Evolutionary conservation across 2,888 invertebrate genomes (phyloP).

Genomic region (Dascillus cervinus): DNA sequence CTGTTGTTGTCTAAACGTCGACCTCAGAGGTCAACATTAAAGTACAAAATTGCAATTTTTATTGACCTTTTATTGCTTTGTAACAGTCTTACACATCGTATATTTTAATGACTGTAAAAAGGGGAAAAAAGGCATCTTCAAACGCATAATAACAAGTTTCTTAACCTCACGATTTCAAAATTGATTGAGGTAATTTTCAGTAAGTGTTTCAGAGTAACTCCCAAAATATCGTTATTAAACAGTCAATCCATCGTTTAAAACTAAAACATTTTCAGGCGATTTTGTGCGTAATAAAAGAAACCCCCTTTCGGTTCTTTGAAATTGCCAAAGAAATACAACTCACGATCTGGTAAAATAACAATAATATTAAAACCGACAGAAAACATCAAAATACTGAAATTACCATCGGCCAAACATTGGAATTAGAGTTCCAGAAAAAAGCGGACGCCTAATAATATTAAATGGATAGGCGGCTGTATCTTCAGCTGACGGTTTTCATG

Average conservation of each 20-base stretch:
- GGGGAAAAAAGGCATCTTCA: too few relatives aligned
- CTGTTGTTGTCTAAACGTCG: constrained; percentile 9
- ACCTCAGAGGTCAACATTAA: constrained; percentile 12
- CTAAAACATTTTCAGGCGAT: too few relatives aligned
- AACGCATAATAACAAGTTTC: too few relatives aligned
- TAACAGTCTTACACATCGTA: too few relatives aligned
- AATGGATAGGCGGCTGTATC: constrained; percentile 20
- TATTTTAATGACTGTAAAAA: too few relatives aligned
- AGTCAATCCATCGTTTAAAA: too few relatives aligned
- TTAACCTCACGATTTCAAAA: too few relatives aligned
- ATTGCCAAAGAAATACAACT: constrained; percentile 7
- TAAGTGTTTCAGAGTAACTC: too few relatives aligned
- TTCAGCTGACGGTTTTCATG: constrained; percentile 12
- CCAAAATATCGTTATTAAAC: too few relatives aligned
- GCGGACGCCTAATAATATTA: constrained; percentile 22
- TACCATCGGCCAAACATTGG: constrained; percentile 19
- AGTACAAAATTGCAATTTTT: constrained; percentile 8
- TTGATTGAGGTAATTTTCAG: too few relatives aligned
- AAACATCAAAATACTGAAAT: constrained; percentile 20
- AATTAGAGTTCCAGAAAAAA: constrained; percentile 20
- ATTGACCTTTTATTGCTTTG: constrained; percentile 4
- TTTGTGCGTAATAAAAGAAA: too few relatives aligned
- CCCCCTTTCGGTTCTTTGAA: too few relatives aligned
- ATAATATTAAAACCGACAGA: constrained; percentile 11
- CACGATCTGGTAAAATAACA: constrained; percentile 11